Conservation (phyloP, 2,888 invertebrate species). For the Athalia cordata region DNA sequence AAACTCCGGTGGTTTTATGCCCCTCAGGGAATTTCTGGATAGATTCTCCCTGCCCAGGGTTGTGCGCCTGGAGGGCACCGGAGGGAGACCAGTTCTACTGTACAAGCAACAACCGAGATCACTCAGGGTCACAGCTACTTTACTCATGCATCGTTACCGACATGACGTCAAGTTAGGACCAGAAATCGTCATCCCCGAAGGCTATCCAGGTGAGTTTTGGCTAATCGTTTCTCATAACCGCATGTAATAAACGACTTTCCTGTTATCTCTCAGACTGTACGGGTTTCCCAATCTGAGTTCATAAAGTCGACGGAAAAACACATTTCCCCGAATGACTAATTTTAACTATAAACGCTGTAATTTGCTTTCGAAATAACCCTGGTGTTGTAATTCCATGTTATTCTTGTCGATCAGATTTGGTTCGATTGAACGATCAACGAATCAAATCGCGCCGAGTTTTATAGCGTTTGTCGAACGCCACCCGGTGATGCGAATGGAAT, state of each 20-base stretch:
- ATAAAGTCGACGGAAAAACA: too few relatives aligned
- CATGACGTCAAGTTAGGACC: conserved; percentile 74
- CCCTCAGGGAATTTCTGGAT: conserved; percentile 71
- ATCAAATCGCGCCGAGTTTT: background rate
- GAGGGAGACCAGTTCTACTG: conserved; percentile 72
- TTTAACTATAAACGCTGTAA: too few relatives aligned
- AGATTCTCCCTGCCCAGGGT: conserved; percentile 73
- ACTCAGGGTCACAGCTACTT: conserved; percentile 66
- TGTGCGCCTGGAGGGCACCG: conserved; percentile 71
- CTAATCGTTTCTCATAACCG: too few relatives aligned
- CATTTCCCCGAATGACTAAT: too few relatives aligned
- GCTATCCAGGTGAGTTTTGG: conserved; percentile 72
- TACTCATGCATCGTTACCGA: conserved; percentile 74
- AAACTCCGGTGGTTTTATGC: conserved; percentile 68
- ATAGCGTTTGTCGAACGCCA: background rate
- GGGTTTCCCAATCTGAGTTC: too few relatives aligned
- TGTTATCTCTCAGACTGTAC: too few relatives aligned
- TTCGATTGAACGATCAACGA: background rate
- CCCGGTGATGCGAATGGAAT: background rate
- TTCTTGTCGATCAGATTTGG: too few relatives aligned
- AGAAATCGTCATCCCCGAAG: conserved; percentile 74
- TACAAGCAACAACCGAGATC: conserved; percentile 69
- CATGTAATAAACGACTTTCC: too few relatives aligned
- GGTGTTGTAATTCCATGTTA: too few relatives aligned
- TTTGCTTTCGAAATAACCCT: too few relatives aligned